Conservation (phyloP, 2,888 invertebrate species). For the Pseudoips prasinana region DNA sequence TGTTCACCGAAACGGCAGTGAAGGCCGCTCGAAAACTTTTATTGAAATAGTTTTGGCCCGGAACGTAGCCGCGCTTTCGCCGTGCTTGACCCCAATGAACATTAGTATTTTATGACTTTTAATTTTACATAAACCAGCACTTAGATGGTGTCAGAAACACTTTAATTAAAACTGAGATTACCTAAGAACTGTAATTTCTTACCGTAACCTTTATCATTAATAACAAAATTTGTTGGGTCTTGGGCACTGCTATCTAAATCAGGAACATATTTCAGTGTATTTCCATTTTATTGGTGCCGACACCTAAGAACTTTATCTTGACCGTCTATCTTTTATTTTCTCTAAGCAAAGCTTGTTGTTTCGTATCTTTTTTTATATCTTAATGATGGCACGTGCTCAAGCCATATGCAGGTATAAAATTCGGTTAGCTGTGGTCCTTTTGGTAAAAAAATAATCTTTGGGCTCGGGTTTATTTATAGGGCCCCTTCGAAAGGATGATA, state of each 20-base stretch:
- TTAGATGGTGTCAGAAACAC: no score
- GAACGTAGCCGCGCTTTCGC: constrained; percentile 33
- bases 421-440: constrained; percentile 38
- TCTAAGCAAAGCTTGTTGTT: constrained; percentile 35
- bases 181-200: no score
- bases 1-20: constrained; percentile 13
- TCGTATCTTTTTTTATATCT: constrained; percentile 39
- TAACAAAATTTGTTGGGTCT: no score
- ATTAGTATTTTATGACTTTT: constrained; percentile 48
- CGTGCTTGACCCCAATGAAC: constrained; percentile 45
- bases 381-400: constrained; percentile 48
- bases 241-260: no score
- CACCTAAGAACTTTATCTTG: constrained; percentile 14
- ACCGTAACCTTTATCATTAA: no score
- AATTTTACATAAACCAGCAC: no score
- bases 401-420: constrained; percentile 43
- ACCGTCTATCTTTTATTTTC: constrained; percentile 26
- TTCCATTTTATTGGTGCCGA: no score
- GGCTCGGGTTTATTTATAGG: constrained; percentile 30
- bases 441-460: constrained; percentile 26
- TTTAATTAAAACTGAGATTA: no score
- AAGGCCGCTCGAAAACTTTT: constrained; percentile 58
- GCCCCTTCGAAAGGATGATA: constrained; percentile 36
- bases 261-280: no score
- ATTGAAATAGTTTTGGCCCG: constrained; percentile 61